A percentile compares a stretch with the other conserved stretches of the same genome.
These are phyloP conservation scores for Ophioninae sp. DNA, from an alignment of 2,888 invertebrate genomes.

Conservation along the genomic window DNA sequence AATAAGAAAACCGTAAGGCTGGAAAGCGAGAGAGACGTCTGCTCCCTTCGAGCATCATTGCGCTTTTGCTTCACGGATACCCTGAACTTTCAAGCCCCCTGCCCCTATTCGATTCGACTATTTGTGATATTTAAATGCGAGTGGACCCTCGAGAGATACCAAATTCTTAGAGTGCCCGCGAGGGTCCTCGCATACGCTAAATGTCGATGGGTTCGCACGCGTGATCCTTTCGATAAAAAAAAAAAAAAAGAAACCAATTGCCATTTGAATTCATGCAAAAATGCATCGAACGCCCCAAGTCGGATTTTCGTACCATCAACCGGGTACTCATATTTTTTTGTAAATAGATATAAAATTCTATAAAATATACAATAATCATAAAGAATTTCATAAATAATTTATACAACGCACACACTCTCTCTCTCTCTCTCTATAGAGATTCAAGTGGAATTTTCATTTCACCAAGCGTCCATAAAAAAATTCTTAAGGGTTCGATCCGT, in stretches of 20 bases:
- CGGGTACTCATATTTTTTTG: no score
- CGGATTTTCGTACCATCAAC: no score
- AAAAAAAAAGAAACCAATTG: not conserved
- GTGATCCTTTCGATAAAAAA: not conserved
- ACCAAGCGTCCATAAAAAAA: not conserved
- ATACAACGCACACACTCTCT: no score
- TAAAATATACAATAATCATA: no score
- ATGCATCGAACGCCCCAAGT: not conserved
- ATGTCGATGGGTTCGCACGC: slow-evolving; percentile 5
- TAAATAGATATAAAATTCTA: no score
- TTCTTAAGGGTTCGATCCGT: not conserved
- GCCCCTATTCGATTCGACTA: slow-evolving; percentile 30
- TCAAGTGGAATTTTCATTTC: not conserved
- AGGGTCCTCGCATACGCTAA: slow-evolving; percentile 11
- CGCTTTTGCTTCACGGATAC: slow-evolving; percentile 47
- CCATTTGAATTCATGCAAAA: not conserved
- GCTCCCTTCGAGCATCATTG: slow-evolving; percentile 49
- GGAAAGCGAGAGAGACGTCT: slow-evolving; percentile 15
- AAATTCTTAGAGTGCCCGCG: slow-evolving; percentile 25
- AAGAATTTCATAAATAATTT: no score
- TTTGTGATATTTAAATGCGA: slow-evolving; percentile 65
- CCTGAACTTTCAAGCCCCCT: slow-evolving; percentile 27
- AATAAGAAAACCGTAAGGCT: slow-evolving; percentile 18
- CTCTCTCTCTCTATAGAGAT: no score
- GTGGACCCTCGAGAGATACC: slow-evolving; percentile 45